Evolutionary conservation across 1,140 invertebrate genomes (phyloP).

Genomic region (Penaeus japonicus): DNA sequence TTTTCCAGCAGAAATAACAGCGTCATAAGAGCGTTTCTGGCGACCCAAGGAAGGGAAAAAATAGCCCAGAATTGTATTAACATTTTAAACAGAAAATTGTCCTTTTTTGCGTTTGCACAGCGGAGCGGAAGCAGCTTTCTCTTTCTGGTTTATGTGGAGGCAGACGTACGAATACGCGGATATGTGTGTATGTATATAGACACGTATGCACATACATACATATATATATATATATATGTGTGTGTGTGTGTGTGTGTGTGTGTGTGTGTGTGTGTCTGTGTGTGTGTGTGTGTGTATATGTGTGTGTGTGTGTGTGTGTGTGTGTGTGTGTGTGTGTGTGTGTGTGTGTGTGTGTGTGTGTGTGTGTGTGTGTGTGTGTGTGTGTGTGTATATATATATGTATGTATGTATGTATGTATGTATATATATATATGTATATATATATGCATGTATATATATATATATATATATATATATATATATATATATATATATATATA

Average conservation of each 20-base stretch:
- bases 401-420: not conserved
- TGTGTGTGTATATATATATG: not conserved
- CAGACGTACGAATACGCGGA: not conserved
- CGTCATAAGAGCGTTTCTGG: no score
- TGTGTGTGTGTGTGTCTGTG: not conserved
- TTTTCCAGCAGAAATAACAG: no score
- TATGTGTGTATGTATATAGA: not conserved
- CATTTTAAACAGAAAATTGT: not conserved
- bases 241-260: no score
- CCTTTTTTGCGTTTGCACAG: not conserved
- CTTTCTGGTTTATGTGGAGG: not conserved
- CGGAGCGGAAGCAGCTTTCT: not conserved
- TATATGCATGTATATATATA: not conserved
- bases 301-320: not conserved
- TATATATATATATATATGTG: not conserved
- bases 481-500: no score
- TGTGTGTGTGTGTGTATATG: not conserved
- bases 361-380: not conserved
- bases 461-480: not conserved
- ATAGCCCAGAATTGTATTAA: no score
- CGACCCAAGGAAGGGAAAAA: no score
- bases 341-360: not conserved
- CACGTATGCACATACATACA: not conserved
- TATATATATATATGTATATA: not conserved
- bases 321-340: not conserved